Percentiles rank a stretch among this genome's conserved stretches.
Evolutionary conservation across 92 coral and sea anemone genomes (phyloP).

Genomic region (Porites rus): DNA sequence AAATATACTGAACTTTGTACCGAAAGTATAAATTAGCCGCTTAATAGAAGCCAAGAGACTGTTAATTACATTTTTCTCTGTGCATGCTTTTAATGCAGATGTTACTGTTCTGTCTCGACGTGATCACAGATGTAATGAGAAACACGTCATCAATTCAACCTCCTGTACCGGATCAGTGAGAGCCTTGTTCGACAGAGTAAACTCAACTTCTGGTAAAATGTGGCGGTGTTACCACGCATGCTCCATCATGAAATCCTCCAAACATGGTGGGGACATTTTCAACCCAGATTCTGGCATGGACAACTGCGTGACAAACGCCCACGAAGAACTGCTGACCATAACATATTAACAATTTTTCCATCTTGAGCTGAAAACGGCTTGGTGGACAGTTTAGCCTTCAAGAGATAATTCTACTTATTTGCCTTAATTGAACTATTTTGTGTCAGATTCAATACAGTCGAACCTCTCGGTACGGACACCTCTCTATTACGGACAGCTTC

Average conservation of each 20-base stretch:
- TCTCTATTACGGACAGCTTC: no score
- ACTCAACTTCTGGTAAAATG: background rate
- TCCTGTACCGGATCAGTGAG: background rate
- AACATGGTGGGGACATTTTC: background rate
- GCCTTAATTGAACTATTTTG: no score
- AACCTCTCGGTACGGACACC: no score
- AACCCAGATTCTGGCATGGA: background rate
- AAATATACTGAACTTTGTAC: no score
- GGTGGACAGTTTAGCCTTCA: no score
- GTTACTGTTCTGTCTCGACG: slow-evolving; percentile 8
- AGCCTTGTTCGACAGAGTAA: slow-evolving; percentile 10
- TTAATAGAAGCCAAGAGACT: background rate
- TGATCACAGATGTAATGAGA: slow-evolving; percentile 5
- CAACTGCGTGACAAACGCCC: background rate
- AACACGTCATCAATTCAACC: background rate
- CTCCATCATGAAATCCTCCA: background rate
- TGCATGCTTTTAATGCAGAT: background rate
- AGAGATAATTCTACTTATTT: no score
- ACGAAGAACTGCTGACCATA: no score
- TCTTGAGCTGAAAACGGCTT: no score
- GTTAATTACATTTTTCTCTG: background rate
- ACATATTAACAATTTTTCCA: no score
- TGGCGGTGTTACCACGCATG: background rate
- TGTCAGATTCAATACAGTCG: no score
- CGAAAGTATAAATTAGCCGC: no score